These are phyloP conservation scores for Drosophila rellima DNA, from an alignment of 2,888 invertebrate species.

Conservation along the genomic window DNA sequence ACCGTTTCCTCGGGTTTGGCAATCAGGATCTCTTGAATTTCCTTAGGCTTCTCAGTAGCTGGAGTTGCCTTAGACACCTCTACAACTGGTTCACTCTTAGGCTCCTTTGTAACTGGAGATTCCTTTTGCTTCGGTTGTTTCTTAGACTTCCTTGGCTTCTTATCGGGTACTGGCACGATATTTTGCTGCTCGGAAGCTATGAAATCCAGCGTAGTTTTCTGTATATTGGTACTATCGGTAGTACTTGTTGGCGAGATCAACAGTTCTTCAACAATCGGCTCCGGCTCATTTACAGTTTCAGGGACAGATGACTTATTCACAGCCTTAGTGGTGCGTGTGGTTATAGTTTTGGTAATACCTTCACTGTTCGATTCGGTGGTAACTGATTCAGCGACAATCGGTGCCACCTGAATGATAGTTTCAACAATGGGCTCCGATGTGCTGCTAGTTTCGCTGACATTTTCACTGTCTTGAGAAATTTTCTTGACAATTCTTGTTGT, in stretches of 20 bases:
- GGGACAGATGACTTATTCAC: constrained; percentile 38
- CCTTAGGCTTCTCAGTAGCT: neutral
- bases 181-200: constrained; percentile 53
- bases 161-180: constrained; percentile 21
- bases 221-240: constrained; percentile 18
- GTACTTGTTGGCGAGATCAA: constrained; percentile 13
- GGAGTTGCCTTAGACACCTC: neutral
- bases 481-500: constrained; percentile 80
- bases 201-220: constrained; percentile 58
- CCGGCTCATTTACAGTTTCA: constrained; percentile 29
- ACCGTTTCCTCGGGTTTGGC: constrained; percentile 3
- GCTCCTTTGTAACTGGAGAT: constrained; percentile 1
- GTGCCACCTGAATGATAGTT: constrained; percentile 53
- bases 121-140: constrained; percentile 21
- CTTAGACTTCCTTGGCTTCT: constrained; percentile 36
- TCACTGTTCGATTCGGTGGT: constrained; percentile 70
- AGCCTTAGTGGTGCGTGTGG: constrained; percentile 65
- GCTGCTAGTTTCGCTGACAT: constrained; percentile 53
- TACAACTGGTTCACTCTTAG: neutral
- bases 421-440: constrained; percentile 52
- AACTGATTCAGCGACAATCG: constrained; percentile 65
- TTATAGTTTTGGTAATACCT: constrained; percentile 70
- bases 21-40: constrained; percentile 1
- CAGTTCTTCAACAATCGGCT: constrained; percentile 22
- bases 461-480: constrained; percentile 71